Percentiles rank a stretch among this genome's conserved stretches.
Conservation (phyloP, 1,140 invertebrate genomes). For the Alviniconcha marisindica region DNA sequence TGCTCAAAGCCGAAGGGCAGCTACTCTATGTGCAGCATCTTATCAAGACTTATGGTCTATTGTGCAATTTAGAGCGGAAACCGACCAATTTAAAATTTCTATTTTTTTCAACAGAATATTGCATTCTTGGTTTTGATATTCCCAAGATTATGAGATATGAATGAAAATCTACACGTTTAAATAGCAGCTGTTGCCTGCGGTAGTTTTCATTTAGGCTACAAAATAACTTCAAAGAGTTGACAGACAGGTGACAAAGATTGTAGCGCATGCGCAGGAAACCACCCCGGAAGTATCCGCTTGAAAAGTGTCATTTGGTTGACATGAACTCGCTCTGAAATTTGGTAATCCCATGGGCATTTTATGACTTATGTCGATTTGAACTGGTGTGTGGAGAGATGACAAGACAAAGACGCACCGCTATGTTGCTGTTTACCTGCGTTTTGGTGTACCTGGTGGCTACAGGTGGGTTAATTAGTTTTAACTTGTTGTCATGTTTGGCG, state of each 20-base stretch:
- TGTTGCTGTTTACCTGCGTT: constrained; percentile 8
- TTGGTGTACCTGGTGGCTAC: neutral
- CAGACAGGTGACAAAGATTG: neutral
- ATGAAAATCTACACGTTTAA: too few species aligned
- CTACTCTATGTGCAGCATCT: too few species aligned
- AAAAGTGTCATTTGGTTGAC: constrained; percentile 14
- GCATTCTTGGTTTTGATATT: too few species aligned
- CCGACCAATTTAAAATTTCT: too few species aligned
- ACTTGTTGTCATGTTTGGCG: neutral
- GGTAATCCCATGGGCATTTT: neutral
- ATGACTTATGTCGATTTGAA: neutral
- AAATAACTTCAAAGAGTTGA: neutral
- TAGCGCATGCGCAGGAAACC: neutral
- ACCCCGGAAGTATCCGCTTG: constrained; percentile 3
- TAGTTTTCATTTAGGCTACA: too few species aligned
- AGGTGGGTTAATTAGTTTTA: neutral
- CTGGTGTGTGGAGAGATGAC: neutral
- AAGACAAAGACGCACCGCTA: neutral
- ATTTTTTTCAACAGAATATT: too few species aligned
- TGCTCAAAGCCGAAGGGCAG: too few species aligned
- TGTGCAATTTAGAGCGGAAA: too few species aligned
- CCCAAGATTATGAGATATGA: too few species aligned
- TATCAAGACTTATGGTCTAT: too few species aligned
- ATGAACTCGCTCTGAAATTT: too few species aligned
- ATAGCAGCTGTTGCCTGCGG: too few species aligned